A percentile compares a stretch with the other conserved stretches of the same genome.
These are phyloP conservation scores for Lydus trimaculatus DNA, from an alignment of 2,888 invertebrate genomes.

Conservation along the genomic window DNA sequence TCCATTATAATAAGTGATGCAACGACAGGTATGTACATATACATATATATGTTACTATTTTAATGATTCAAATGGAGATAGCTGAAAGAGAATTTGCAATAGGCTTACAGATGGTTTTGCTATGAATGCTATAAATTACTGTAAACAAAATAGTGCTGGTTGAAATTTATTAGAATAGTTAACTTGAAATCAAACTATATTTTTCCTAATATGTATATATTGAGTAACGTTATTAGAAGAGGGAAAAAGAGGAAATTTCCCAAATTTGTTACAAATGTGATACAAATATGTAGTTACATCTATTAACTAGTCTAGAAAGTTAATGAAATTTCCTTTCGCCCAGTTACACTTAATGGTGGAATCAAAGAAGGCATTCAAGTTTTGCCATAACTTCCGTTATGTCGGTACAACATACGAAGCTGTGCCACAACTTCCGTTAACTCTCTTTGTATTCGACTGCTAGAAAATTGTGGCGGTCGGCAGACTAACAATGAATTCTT, in stretches of 20 bases:
- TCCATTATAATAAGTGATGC: constrained; percentile 17
- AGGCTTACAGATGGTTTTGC: constrained; percentile 24
- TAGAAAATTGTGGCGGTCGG: constrained; percentile 28
- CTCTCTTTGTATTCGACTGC: constrained; percentile 33
- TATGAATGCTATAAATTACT: constrained; percentile 26
- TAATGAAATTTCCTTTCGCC: constrained; percentile 31
- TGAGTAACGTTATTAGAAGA: too few relatives aligned
- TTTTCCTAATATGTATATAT: too few relatives aligned
- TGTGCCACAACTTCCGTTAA: constrained; percentile 33
- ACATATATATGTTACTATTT: constrained; percentile 26
- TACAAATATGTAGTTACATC: constrained; percentile 15
- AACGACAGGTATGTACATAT: constrained; percentile 23
- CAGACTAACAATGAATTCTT: constrained; percentile 31
- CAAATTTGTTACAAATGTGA: constrained; percentile 22
- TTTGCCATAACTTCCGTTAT: constrained; percentile 34
- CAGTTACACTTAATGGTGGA: constrained; percentile 33
- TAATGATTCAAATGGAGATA: constrained; percentile 30
- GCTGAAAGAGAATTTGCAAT: constrained; percentile 25
- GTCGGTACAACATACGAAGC: constrained; percentile 21
- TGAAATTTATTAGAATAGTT: constrained; percentile 16
- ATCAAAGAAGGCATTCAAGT: constrained; percentile 33
- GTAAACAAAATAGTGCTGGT: constrained; percentile 28
- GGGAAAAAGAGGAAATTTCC: constrained; percentile 21
- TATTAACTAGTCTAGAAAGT: constrained; percentile 30
- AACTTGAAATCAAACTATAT: neutral